Conservation (phyloP, 2,888 invertebrate species). For the Calliopum simillimum region DNA sequence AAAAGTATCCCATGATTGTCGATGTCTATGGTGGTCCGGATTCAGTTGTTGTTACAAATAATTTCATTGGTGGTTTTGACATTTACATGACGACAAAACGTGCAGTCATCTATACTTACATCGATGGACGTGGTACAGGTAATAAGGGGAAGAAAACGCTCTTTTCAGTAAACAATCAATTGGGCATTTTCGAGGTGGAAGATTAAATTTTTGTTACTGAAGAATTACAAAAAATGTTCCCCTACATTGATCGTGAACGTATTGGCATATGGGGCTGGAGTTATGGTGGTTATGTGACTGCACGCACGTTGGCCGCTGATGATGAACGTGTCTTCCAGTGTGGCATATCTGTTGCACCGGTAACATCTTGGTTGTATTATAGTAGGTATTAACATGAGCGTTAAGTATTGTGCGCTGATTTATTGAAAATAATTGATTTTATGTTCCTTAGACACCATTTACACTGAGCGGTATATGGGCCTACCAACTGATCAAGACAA, state of each 20-base stretch:
- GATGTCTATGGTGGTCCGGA: constrained; percentile 88
- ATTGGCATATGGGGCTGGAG: constrained; percentile 77
- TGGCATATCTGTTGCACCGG: constrained; percentile 92
- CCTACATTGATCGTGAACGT: constrained; percentile 57
- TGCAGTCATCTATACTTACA: constrained; percentile 80
- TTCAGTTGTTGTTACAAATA: constrained; percentile 79
- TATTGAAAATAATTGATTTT: neutral
- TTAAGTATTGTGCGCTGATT: neutral
- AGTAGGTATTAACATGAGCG: constrained; percentile 70
- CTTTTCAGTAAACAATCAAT: constrained; percentile 80
- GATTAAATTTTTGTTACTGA: constrained; percentile 81
- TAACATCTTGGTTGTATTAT: constrained; percentile 84
- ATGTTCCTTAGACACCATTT: constrained; percentile 82
- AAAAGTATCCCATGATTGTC: constrained; percentile 79
- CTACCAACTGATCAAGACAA: constrained; percentile 79
- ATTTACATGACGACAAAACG: constrained; percentile 80
- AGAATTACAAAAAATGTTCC: constrained; percentile 56
- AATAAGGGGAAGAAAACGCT: constrained; percentile 82
- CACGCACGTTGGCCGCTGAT: constrained; percentile 82
- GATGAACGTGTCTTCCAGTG: constrained; percentile 79
- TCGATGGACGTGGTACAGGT: constrained; percentile 88
- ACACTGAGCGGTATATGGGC: constrained; percentile 95
- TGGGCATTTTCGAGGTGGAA: constrained; percentile 88
- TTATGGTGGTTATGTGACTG: constrained; percentile 90
- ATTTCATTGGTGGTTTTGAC: constrained; percentile 72